These are phyloP conservation scores for Limnephilus marmoratus DNA, from an alignment of 2,888 invertebrate species.

Conservation along the genomic window DNA sequence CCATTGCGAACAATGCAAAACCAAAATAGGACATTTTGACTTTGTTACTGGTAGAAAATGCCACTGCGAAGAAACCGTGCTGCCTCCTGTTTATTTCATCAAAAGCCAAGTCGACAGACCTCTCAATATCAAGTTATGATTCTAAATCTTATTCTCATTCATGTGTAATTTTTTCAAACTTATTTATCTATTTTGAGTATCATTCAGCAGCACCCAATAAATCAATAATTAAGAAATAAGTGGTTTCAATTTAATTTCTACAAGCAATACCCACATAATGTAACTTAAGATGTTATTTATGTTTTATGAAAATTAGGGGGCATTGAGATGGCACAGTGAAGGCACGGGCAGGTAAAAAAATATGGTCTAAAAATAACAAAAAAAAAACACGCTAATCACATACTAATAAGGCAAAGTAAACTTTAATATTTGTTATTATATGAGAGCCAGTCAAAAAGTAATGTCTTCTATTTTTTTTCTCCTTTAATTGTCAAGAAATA, in stretches of 20 bases:
- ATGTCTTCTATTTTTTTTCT: too few species aligned
- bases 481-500: too few species aligned
- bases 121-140: constrained; percentile 39
- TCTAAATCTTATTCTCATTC: neutral
- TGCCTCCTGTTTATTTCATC: constrained; percentile 80
- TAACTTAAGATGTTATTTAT: too few species aligned
- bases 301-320: too few species aligned
- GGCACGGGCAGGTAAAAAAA: too few species aligned
- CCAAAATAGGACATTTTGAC: constrained; percentile 82
- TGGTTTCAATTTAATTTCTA: neutral
- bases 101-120: constrained; percentile 79
- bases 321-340: too few species aligned
- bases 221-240: neutral
- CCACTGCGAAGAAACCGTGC: constrained; percentile 75
- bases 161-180: neutral
- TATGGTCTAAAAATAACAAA: too few species aligned
- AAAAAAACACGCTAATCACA: too few species aligned
- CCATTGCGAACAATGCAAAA: constrained; percentile 79
- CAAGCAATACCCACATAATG: too few species aligned
- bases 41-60: constrained; percentile 82
- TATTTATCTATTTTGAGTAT: neutral
- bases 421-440: too few species aligned
- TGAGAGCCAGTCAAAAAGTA: too few species aligned
- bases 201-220: neutral
- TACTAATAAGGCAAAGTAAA: too few species aligned